Evolutionary conservation across 2,888 invertebrate genomes (phyloP).

Genomic region (Augochlorella aurata): DNA sequence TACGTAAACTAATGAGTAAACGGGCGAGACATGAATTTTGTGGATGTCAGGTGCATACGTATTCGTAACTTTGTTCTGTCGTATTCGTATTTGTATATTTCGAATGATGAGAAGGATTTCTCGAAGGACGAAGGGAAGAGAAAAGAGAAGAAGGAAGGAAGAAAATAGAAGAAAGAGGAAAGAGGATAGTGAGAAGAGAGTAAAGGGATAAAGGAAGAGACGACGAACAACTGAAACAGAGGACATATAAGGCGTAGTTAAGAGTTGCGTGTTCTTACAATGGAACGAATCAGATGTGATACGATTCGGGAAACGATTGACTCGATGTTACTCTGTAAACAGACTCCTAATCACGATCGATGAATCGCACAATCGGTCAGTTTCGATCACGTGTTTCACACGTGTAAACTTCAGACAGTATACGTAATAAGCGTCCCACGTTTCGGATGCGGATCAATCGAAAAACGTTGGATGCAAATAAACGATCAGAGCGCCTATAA

Average conservation of each 20-base stretch:
- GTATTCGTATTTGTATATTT: not conserved
- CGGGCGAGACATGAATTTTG: not conserved
- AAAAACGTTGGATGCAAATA: not conserved
- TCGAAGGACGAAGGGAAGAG: not conserved
- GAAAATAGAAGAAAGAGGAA: not conserved
- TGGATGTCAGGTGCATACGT: not conserved
- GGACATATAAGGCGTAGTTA: not conserved
- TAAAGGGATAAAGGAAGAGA: not conserved
- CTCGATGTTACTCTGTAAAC: not conserved
- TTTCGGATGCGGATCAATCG: not conserved
- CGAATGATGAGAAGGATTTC: not conserved
- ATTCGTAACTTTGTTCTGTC: not conserved
- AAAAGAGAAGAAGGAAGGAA: not conserved
- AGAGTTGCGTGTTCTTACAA: not conserved
- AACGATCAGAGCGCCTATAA: not conserved
- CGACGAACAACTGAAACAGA: not conserved
- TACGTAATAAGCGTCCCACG: not conserved
- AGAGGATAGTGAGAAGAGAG: not conserved
- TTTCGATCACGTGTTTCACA: not conserved
- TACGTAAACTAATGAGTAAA: not conserved
- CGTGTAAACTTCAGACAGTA: not conserved
- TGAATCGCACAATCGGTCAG: not conserved
- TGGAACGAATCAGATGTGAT: conserved; percentile 2
- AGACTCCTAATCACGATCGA: not conserved
- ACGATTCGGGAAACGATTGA: not conserved